Evolutionary conservation across 2,797 vertebrate species (phyloP).

Genomic region (Neostethus bicornis): DNA sequence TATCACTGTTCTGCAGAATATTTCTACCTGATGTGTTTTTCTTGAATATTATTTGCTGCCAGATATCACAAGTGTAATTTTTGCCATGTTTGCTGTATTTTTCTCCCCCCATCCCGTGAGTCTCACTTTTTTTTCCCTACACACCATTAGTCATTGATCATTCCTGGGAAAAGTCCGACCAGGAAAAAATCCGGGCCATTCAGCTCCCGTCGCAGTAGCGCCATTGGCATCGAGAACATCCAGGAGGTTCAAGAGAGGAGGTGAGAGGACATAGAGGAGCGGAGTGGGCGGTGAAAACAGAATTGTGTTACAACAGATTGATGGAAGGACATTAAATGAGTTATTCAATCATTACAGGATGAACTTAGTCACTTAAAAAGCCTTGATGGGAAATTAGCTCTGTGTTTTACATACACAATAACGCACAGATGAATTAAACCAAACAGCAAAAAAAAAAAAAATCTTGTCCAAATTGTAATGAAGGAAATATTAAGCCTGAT

Average conservation of each 20-base stretch:
- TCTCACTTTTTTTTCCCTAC: conserved; percentile 59
- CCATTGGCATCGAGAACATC: conserved; percentile 98
- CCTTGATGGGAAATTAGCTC: no score
- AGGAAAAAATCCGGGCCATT: conserved; percentile 95
- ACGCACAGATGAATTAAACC: no score
- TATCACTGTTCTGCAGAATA: conserved; percentile 13
- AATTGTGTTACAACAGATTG: conserved; percentile 55
- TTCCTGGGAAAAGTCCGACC: conserved; percentile 95
- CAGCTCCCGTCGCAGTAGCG: conserved; percentile 92
- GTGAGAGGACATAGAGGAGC: conserved; percentile 74
- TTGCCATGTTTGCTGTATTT: conserved; percentile 13
- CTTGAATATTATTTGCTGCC: not conserved
- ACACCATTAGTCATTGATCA: conserved; percentile 87
- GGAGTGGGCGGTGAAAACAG: conserved; percentile 49
- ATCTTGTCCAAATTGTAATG: no score
- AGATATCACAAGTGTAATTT: not conserved
- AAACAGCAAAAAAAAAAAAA: no score
- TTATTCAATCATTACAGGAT: conserved; percentile 12
- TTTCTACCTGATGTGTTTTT: conserved; percentile 20
- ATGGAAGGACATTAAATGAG: conserved; percentile 37
- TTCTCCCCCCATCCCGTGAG: conserved; percentile 5
- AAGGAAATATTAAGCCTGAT: no score
- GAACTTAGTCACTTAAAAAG: not conserved
- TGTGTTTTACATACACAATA: no score
- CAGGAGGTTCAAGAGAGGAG: conserved; percentile 95